Evolutionary conservation across 1,140 invertebrate genomes (phyloP).

Genomic region (Metopolophium dirhodum): DNA sequence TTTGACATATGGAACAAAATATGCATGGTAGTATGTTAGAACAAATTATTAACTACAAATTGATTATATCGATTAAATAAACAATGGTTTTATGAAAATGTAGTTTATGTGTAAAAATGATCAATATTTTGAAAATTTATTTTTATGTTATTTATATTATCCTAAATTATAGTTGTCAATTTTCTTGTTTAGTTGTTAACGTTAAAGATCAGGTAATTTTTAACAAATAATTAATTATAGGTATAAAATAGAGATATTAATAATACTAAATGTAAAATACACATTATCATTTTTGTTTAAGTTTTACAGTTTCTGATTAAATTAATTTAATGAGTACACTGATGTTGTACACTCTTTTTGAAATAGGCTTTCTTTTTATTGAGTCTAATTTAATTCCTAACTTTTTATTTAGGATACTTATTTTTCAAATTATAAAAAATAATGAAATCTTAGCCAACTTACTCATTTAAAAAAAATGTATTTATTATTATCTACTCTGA

Average conservation of each 20-base stretch:
- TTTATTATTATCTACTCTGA: not conserved
- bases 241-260: not conserved
- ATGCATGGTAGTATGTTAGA: not conserved
- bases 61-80: not conserved
- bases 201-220: constrained; percentile 47
- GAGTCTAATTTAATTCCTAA: not conserved
- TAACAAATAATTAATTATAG: not conserved
- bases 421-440: not conserved
- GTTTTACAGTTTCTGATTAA: not conserved
- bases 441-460: not conserved
- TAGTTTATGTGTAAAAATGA: not conserved
- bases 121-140: not conserved
- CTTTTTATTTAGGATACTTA: not conserved
- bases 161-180: not conserved
- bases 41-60: not conserved
- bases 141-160: not conserved
- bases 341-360: not conserved
- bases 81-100: not conserved
- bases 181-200: constrained; percentile 31
- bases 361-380: not conserved
- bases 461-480: not conserved
- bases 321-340: not conserved
- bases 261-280: not conserved
- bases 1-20: not conserved
- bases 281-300: not conserved